These are phyloP conservation scores for zebrafish (Danio rerio) DNA, from an alignment of 2,113 vertebrate species.

Conservation along the genomic window GRCz12tu NC_133190.1:11356001-11356500, in stretches of 20 bases:
- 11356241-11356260: conserved; percentile 61
- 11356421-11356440: conserved; percentile 64
- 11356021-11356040: conserved; percentile 68
- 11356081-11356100: conserved; percentile 82
- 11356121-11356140: conserved; percentile 74
- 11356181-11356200: conserved; percentile 93
- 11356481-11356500: conserved; percentile 63
- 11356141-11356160: conserved; percentile 80
- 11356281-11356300: background rate
- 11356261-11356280: conserved; percentile 17
- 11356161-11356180: conserved; percentile 88
- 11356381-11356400: conserved; percentile 4
- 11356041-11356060: conserved; percentile 81
- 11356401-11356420: conserved; percentile 4
- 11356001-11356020: conserved; percentile 16
- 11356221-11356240: conserved; percentile 80
- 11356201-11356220: conserved; percentile 80
- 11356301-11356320: conserved; percentile 18
- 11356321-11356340: background rate
- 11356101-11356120: conserved; percentile 92
- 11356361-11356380: background rate
- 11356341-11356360: conserved; percentile 16
- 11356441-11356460: conserved; percentile 74
- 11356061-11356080: conserved; percentile 83
- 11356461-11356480: conserved; percentile 68